phyloP scores from a whole-genome alignment of 1,140 invertebrate species.

The Drosophila quadrilineata region DNA sequence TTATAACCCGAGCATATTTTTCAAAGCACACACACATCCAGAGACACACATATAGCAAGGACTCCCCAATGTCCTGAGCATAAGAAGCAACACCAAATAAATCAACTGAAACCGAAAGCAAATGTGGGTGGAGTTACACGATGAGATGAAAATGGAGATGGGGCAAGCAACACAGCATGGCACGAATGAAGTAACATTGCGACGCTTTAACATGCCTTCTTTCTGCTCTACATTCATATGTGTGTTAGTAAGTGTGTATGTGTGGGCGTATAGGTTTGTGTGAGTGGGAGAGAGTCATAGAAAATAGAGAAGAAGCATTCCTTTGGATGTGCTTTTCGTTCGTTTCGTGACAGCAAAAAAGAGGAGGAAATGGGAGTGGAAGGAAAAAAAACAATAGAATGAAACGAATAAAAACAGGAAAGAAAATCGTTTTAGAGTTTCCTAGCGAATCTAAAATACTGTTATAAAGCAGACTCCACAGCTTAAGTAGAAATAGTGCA shows the following conservation, averaged over 20 bases:
- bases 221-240: conserved; percentile 2
- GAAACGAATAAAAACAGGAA: conserved; percentile 21
- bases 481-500: background rate
- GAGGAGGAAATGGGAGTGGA: conserved; percentile 2
- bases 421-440: conserved; percentile 33
- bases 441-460: conserved; percentile 18
- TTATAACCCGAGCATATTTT: conserved; percentile 65
- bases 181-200: conserved; percentile 23
- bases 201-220: conserved; percentile 36
- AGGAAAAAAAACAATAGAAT: conserved; percentile 20
- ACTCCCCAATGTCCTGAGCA: conserved; percentile 44
- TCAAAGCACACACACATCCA: conserved; percentile 6
- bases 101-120: conserved; percentile 68
- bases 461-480: conserved; percentile 12
- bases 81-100: conserved; percentile 61
- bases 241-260: background rate
- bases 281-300: too few species aligned
- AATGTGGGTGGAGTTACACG: conserved; percentile 27
- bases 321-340: conserved; percentile 19
- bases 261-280: conserved; percentile 1
- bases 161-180: conserved; percentile 3
- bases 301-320: too few species aligned
- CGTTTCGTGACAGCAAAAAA: conserved; percentile 33
- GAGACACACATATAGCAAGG: conserved; percentile 7
- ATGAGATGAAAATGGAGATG: background rate